Conservation (phyloP, 2,888 invertebrate genomes). For the Thera obeliscata region DNA sequence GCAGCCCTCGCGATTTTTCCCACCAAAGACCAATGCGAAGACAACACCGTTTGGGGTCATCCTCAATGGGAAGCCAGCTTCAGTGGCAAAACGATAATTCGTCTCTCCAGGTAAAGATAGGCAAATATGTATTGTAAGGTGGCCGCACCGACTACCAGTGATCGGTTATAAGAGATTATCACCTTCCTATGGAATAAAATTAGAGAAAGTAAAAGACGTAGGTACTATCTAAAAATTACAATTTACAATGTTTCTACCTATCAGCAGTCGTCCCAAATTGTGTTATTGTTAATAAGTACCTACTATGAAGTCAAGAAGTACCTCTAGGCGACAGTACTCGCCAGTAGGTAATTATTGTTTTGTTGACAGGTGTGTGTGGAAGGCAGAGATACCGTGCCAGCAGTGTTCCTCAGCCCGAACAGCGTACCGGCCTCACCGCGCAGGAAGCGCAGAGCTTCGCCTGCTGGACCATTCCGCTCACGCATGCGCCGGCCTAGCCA, state of each 20-base stretch:
- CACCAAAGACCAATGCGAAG: constrained; percentile 70
- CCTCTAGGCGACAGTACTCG: neutral
- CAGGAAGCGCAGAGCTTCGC: constrained; percentile 86
- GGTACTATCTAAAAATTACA: too few species aligned
- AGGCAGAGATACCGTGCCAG: constrained; percentile 88
- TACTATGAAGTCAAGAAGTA: too few species aligned
- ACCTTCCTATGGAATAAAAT: neutral
- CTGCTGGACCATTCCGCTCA: constrained; percentile 83
- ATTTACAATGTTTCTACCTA: too few species aligned
- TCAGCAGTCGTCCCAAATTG: too few species aligned
- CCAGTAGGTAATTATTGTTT: neutral
- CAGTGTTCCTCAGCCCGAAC: constrained; percentile 91
- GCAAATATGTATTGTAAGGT: neutral
- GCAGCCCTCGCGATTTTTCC: constrained; percentile 92
- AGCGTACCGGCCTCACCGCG: constrained; percentile 88
- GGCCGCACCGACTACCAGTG: too few species aligned
- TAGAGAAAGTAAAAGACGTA: neutral
- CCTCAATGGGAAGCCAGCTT: constrained; percentile 57
- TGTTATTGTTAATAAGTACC: too few species aligned
- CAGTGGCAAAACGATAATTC: constrained; percentile 74
- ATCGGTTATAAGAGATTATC: neutral
- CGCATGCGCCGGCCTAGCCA: constrained; percentile 78
- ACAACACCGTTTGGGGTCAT: constrained; percentile 58
- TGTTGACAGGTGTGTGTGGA: constrained; percentile 74
- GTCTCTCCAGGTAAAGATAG: constrained; percentile 66